A percentile compares a stretch with the other conserved stretches of the same genome.
These are phyloP conservation scores for Lophotis ruficrista DNA, from an alignment of 2,113 vertebrate genomes.

Conservation along the genomic window DNA sequence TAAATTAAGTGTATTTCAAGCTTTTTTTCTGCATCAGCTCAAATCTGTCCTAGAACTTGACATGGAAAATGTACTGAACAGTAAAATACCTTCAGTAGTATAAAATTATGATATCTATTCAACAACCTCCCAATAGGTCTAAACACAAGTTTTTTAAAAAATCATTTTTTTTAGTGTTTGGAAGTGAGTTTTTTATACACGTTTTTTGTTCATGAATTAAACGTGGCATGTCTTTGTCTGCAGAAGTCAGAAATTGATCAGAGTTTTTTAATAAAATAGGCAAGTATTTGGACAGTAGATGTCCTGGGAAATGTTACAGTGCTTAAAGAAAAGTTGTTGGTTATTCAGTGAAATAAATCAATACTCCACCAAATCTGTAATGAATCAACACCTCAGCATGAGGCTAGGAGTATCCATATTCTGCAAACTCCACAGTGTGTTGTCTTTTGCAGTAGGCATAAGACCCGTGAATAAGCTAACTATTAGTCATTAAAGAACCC, in stretches of 20 bases:
- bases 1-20: not conserved
- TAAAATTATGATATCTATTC: not conserved
- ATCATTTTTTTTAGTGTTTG: not conserved
- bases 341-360: not conserved
- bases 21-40: not conserved
- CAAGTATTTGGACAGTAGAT: not conserved
- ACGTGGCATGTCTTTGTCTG: not conserved
- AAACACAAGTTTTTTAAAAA: not conserved
- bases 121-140: not conserved
- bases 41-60: not conserved
- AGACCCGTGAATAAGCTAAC: not conserved
- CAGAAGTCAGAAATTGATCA: not conserved
- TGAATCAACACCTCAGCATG: constrained; percentile 1
- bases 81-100: not conserved
- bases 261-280: not conserved
- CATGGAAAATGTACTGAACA: not conserved
- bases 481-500: constrained; percentile 28
- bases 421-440: not conserved
- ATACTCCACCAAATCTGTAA: constrained; percentile 1
- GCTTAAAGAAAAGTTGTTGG: not conserved
- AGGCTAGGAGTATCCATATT: not conserved
- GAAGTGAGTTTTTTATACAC: not conserved
- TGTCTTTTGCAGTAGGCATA: constrained; percentile 1
- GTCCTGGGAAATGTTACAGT: not conserved
- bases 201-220: not conserved